A percentile compares a stretch with the other conserved stretches of the same genome.
phyloP scores from a whole-genome alignment of 2,888 invertebrate genomes.

The Pseudolycoriella hygida region DNA sequence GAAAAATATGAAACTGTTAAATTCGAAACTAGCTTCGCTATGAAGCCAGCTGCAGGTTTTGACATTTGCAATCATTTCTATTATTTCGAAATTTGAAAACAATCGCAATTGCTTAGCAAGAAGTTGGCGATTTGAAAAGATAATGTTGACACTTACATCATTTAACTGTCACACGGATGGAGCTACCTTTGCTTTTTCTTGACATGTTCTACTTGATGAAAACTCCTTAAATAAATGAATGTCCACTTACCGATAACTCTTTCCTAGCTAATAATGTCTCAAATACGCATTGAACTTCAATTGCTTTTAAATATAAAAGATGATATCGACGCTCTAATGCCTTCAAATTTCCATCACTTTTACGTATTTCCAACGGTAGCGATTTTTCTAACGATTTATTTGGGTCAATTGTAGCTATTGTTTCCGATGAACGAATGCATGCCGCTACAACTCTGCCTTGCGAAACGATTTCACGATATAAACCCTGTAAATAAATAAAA shows the following conservation, averaged over 20 bases:
- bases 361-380: constrained; percentile 17
- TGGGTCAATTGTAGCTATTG: neutral
- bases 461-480: constrained; percentile 85
- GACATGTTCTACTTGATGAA: no score
- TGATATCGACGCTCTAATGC: constrained; percentile 79
- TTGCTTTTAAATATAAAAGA: constrained; percentile 67
- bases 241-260: constrained; percentile 38
- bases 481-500: constrained; percentile 44
- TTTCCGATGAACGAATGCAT: constrained; percentile 46
- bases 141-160: no score
- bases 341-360: constrained; percentile 30
- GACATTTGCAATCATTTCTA: no score
- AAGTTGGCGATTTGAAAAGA: no score
- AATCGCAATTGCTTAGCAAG: no score
- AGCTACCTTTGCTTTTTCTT: no score
- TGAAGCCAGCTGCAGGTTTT: no score
- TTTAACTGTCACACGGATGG: no score
- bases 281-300: constrained; percentile 85
- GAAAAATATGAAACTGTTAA: no score
- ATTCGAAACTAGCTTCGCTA: no score
- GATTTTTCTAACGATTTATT: constrained; percentile 5
- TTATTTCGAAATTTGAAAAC: no score
- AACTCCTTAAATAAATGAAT: neutral
- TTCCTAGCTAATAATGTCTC: constrained; percentile 59
- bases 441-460: constrained; percentile 73